phyloP scores from a whole-genome alignment of 37 sponge, comb jelly and placozoan genomes.

The Amphimedon queenslandica region DNA sequence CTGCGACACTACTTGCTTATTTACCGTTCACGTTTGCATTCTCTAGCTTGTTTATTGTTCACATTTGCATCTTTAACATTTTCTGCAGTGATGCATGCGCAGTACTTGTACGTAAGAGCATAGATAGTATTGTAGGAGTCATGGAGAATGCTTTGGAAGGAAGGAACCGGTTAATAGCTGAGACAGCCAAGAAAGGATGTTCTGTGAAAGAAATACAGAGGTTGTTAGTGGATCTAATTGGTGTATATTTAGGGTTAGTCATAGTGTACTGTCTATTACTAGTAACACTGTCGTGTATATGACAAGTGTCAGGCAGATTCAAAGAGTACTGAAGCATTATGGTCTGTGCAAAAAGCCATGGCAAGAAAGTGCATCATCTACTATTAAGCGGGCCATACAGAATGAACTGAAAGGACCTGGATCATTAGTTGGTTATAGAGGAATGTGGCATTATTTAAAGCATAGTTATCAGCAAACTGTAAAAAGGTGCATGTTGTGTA shows the following conservation, averaged over 20 bases:
- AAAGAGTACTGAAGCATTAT: not conserved
- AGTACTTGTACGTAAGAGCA: too few relatives aligned
- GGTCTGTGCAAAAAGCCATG: not conserved
- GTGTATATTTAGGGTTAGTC: not conserved
- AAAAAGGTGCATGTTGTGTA: not conserved
- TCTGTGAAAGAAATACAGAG: not conserved
- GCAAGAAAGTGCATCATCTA: not conserved
- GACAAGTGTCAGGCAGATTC: not conserved
- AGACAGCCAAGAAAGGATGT: not conserved
- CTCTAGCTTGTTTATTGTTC: too few relatives aligned
- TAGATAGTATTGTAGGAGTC: too few relatives aligned
- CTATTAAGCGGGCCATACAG: not conserved
- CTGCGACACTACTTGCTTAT: too few relatives aligned
- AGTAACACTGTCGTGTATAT: not conserved
- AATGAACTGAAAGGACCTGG: slow-evolving; percentile 12
- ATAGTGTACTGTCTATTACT: not conserved
- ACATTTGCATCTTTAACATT: too few relatives aligned
- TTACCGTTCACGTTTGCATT: too few relatives aligned
- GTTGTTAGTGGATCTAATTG: not conserved
- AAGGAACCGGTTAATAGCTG: not conserved
- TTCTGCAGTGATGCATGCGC: too few relatives aligned
- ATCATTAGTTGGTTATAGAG: slow-evolving; percentile 9
- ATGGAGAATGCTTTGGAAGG: too few relatives aligned
- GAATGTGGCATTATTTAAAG: slow-evolving; percentile 5
- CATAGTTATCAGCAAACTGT: slow-evolving; percentile 1